These are phyloP conservation scores for Triplophysa rosa DNA, from an alignment of 2,113 vertebrate species.

Conservation along the genomic window DNA sequence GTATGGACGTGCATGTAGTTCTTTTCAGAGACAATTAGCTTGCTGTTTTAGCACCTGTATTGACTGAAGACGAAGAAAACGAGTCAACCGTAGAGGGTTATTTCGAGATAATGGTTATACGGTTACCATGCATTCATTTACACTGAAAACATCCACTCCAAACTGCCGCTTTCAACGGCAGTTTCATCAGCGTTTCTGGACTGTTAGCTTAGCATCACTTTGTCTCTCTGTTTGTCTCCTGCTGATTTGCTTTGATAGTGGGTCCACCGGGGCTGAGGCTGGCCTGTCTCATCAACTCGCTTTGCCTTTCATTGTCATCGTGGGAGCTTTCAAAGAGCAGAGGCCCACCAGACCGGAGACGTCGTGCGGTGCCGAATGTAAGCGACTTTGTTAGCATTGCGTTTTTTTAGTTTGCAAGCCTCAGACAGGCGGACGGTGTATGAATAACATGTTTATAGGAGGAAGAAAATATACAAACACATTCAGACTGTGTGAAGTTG, in stretches of 20 bases:
- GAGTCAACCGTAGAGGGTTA: background rate
- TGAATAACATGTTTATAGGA: background rate
- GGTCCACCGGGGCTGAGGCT: conserved; percentile 11
- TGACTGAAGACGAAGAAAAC: background rate
- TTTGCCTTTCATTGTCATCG: conserved; percentile 48
- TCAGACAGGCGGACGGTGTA: conserved; percentile 13
- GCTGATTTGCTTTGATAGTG: conserved; percentile 45
- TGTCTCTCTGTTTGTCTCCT: conserved; percentile 42
- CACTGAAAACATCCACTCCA: conserved; percentile 1
- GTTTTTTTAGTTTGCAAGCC: conserved; percentile 3
- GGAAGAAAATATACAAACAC: background rate
- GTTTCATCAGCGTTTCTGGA: background rate
- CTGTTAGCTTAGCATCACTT: conserved; percentile 40
- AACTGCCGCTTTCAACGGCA: background rate
- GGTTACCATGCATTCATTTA: background rate
- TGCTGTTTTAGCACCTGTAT: background rate
- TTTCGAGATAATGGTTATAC: conserved; percentile 4
- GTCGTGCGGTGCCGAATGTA: conserved; percentile 1
- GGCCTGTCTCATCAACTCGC: conserved; percentile 41
- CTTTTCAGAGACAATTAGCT: background rate
- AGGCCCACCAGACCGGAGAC: conserved; percentile 33
- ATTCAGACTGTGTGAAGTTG: conserved; percentile 14
- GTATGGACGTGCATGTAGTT: background rate
- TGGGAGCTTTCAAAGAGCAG: conserved; percentile 30
- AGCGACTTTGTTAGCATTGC: background rate